phyloP scores from a whole-genome alignment of 2,888 invertebrate genomes.

The Leptinotarsa juncta region DNA sequence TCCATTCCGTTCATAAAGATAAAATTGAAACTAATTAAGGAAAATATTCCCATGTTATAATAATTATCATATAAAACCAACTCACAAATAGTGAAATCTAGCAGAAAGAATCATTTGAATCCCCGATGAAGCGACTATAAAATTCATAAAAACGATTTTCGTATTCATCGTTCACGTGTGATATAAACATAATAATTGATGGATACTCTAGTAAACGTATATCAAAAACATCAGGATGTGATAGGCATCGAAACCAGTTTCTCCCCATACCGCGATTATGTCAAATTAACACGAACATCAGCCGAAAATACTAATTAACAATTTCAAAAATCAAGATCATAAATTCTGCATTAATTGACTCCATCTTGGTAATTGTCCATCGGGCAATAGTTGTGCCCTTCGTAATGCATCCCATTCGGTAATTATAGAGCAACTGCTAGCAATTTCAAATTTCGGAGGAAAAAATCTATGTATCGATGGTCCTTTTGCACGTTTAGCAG shows the following conservation, averaged over 20 bases:
- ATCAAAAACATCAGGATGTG: conserved; percentile 3
- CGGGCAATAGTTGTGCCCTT: not conserved
- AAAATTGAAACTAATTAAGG: too few species aligned
- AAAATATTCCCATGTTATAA: too few species aligned
- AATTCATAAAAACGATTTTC: not conserved
- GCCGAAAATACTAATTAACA: conserved; percentile 14
- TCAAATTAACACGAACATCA: conserved; percentile 18
- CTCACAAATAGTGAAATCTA: too few species aligned
- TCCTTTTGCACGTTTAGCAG: conserved; percentile 3
- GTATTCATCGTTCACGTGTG: conserved; percentile 5
- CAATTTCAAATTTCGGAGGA: conserved; percentile 7
- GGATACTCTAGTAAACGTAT: not conserved
- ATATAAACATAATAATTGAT: conserved; percentile 10
- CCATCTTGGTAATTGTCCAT: not conserved
- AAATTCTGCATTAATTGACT: conserved; percentile 13
- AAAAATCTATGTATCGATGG: conserved; percentile 7
- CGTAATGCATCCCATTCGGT: not conserved
- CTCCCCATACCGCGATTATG: conserved; percentile 7
- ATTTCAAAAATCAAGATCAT: conserved; percentile 22
- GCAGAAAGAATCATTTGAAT: too few species aligned
- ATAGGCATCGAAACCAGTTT: conserved; percentile 12
- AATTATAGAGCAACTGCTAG: conserved; percentile 19
- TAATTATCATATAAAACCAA: too few species aligned
- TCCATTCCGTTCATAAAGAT: too few species aligned
- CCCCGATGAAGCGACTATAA: not conserved